phyloP scores from a whole-genome alignment of 2,113 vertebrate species.

The Lanius ludovicianus region DNA sequence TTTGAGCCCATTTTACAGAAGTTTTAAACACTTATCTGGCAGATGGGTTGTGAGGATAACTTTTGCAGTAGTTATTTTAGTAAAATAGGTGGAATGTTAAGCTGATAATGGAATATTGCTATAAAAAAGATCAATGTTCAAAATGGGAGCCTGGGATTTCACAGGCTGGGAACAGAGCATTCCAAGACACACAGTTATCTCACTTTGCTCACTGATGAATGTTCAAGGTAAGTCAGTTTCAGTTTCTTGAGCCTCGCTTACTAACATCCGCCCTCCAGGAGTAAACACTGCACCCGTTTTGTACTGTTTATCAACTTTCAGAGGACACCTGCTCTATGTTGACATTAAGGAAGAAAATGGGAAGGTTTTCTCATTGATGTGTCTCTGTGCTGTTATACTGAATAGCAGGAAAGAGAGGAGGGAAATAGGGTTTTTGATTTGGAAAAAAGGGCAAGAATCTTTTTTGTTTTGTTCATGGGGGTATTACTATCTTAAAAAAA shows the following conservation, averaged over 20 bases:
- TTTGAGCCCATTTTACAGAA: background rate
- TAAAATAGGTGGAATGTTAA: background rate
- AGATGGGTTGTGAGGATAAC: background rate
- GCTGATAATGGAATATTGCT: background rate
- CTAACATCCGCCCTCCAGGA: background rate
- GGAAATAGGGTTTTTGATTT: background rate
- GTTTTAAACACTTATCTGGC: background rate
- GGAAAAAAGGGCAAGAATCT: background rate
- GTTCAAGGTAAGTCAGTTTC: background rate
- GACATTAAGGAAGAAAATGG: background rate
- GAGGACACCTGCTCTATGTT: background rate
- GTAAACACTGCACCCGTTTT: background rate
- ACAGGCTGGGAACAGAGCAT: background rate
- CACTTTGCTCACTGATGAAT: background rate
- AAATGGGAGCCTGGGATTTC: background rate
- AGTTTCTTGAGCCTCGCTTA: background rate
- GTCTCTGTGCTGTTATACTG: background rate
- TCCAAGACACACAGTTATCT: background rate
- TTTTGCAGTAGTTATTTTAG: background rate
- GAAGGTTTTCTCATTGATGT: background rate
- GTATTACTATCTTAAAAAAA: background rate
- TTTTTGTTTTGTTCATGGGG: background rate
- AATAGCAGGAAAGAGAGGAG: background rate
- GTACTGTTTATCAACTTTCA: background rate
- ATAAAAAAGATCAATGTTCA: background rate